phyloP scores from a whole-genome alignment of 2,113 vertebrate genomes.

The Emydura subglobosa region DNA sequence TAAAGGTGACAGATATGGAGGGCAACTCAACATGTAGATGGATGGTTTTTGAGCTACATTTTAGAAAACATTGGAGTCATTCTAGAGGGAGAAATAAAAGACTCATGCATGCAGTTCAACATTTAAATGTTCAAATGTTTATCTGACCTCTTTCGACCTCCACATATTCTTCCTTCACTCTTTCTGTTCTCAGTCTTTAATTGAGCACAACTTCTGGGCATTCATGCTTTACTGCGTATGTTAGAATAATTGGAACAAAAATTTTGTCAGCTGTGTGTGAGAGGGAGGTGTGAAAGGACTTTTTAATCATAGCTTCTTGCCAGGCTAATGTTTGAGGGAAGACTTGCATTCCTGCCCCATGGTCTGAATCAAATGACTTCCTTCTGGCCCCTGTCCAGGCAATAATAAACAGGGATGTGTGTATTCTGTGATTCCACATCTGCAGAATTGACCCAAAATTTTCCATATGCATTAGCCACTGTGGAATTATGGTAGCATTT shows the following conservation, averaged over 20 bases:
- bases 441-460: background rate
- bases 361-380: accelerated
- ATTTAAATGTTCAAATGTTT: background rate
- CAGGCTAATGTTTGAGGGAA: accelerated
- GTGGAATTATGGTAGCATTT: background rate
- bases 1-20: background rate
- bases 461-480: background rate
- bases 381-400: background rate
- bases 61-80: background rate
- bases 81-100: background rate
- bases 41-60: accelerated
- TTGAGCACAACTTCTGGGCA: accelerated
- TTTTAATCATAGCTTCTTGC: background rate
- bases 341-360: background rate
- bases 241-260: background rate
- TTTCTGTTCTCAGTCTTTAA: background rate
- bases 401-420: background rate
- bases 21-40: background rate
- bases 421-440: background rate
- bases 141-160: background rate
- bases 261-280: background rate
- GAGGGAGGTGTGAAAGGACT: background rate
- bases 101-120: background rate
- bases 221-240: background rate
- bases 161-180: background rate